phyloP scores from a whole-genome alignment of 2,888 invertebrate genomes.

The Malacosoma neustria region DNA sequence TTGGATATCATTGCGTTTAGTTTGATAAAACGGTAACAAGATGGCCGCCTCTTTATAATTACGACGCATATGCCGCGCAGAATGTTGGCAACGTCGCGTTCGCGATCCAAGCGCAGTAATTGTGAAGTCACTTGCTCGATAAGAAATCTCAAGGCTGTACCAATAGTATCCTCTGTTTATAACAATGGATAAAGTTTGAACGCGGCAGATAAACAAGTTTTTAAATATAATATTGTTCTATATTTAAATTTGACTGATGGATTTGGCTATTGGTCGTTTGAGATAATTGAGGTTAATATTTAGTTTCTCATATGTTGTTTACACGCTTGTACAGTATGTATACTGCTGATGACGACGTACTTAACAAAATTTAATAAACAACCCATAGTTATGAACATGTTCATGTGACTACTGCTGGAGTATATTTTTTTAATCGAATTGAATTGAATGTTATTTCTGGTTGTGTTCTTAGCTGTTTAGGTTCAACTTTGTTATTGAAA shows the following conservation, averaged over 20 bases:
- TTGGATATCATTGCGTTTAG: slow-evolving; percentile 33
- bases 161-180: slow-evolving; percentile 45
- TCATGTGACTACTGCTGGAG: too few species aligned
- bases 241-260: slow-evolving; percentile 10
- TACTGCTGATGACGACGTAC: too few species aligned
- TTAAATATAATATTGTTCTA: slow-evolving; percentile 23
- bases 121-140: slow-evolving; percentile 58
- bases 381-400: too few species aligned
- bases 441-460: too few species aligned
- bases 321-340: neutral
- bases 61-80: slow-evolving; percentile 58
- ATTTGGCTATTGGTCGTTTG: slow-evolving; percentile 3
- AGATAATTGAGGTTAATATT: slow-evolving; percentile 33
- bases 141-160: slow-evolving; percentile 69
- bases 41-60: slow-evolving; percentile 61
- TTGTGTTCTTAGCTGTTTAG: too few species aligned
- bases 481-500: too few species aligned
- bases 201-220: slow-evolving; percentile 32
- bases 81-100: slow-evolving; percentile 67
- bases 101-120: slow-evolving; percentile 25
- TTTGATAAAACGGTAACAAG: slow-evolving; percentile 44
- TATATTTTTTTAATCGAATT: too few species aligned
- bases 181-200: slow-evolving; percentile 54
- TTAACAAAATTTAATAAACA: too few species aligned
- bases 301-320: slow-evolving; percentile 10